phyloP scores from a whole-genome alignment of 2,888 invertebrate genomes.

The Erebia palarica region DNA sequence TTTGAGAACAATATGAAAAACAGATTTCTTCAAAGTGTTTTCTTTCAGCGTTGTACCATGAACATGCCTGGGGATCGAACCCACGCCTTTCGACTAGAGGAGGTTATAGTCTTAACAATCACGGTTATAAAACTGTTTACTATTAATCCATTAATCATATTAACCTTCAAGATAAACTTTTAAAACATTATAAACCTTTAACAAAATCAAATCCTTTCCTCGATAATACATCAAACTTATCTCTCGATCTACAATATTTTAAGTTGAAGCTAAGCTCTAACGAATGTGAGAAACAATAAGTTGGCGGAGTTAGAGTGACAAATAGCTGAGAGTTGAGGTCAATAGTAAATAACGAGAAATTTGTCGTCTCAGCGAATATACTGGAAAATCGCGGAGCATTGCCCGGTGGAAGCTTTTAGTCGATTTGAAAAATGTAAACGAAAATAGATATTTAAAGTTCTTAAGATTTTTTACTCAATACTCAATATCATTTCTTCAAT shows the following conservation, averaged over 20 bases:
- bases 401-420: background rate
- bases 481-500: no score
- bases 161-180: slow-evolving; percentile 1
- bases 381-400: slow-evolving; percentile 8
- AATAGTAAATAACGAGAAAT: slow-evolving; percentile 29
- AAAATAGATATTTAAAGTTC: no score
- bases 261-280: slow-evolving; percentile 24
- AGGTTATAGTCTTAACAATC: no score
- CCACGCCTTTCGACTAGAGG: no score
- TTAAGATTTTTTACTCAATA: no score
- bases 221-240: slow-evolving; percentile 23
- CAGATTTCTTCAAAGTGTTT: no score
- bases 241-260: slow-evolving; percentile 26
- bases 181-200: background rate
- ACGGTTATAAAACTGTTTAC: no score
- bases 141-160: background rate
- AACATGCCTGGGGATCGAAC: no score
- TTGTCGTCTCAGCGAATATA: slow-evolving; percentile 22
- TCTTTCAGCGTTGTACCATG: no score
- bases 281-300: slow-evolving; percentile 34
- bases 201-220: slow-evolving; percentile 15
- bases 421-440: background rate
- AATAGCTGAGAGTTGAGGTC: slow-evolving; percentile 31
- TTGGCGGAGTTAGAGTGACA: slow-evolving; percentile 32
- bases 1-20: no score